These are phyloP conservation scores for Acomys russatus DNA, from an alignment of 2,797 vertebrate species.

Conservation along the genomic window DNA sequence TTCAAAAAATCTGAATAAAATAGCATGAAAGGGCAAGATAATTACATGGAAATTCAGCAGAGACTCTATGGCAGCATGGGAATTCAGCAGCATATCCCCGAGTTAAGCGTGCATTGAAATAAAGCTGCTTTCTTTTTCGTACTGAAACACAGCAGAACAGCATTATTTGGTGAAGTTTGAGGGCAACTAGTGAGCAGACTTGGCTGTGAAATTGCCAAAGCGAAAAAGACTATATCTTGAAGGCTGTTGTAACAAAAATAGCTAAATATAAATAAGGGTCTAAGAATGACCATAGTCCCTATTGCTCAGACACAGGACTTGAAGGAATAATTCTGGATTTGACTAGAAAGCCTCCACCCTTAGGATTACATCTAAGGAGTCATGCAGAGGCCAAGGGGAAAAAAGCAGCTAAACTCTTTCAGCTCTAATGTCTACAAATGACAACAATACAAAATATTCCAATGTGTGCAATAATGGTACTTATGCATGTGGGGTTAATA, in stretches of 20 bases:
- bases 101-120: neutral
- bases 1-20: neutral
- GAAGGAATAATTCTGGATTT: too few species aligned
- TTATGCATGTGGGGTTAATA: too few species aligned
- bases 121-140: neutral
- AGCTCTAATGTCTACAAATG: too few species aligned
- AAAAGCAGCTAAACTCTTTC: too few species aligned
- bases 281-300: neutral
- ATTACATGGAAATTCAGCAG: neutral
- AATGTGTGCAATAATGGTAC: too few species aligned
- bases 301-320: too few species aligned
- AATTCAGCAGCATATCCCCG: neutral
- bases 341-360: too few species aligned
- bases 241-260: neutral
- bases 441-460: too few species aligned
- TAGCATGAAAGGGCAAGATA: neutral
- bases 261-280: neutral
- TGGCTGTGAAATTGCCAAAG: neutral
- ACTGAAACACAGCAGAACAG: neutral
- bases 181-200: neutral
- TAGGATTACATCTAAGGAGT: too few species aligned
- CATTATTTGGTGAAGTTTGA: neutral
- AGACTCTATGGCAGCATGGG: neutral
- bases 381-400: neutral
- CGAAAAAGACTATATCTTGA: neutral